Percentiles rank a stretch among this genome's conserved stretches.
Evolutionary conservation across 2,797 vertebrate genomes (phyloP).

Genomic region (Helarctos malayanus): DNA sequence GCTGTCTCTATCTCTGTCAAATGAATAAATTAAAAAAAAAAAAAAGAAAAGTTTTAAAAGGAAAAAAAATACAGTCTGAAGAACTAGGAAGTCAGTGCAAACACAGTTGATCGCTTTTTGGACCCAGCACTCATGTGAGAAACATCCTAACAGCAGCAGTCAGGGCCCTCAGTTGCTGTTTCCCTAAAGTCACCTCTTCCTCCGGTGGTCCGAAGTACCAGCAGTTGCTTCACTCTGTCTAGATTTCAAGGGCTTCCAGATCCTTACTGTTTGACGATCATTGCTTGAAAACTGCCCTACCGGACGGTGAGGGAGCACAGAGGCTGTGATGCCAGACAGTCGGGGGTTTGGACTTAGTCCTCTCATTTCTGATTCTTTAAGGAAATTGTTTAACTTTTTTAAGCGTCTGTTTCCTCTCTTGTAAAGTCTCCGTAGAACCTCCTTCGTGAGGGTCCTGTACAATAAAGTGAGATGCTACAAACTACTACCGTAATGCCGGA

Average conservation of each 20-base stretch:
- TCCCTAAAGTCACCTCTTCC: constrained; percentile 4
- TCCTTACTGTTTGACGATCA: not conserved
- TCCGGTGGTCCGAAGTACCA: not conserved
- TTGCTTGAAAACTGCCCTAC: not conserved
- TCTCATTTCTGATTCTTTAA: not conserved
- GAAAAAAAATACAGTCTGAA: not conserved
- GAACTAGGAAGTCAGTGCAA: constrained; percentile 38
- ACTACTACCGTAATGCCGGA: not conserved
- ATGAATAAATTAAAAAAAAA: too few relatives aligned
- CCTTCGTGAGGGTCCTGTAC: not conserved
- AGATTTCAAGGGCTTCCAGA: constrained; percentile 39
- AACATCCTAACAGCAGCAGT: not conserved
- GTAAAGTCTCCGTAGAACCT: not conserved
- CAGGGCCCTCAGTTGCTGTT: not conserved
- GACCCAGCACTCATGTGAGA: not conserved
- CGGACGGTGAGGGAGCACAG: not conserved
- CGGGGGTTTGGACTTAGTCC: not conserved
- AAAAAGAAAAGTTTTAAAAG: constrained; percentile 29
- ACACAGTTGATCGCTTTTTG: not conserved
- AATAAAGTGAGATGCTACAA: not conserved
- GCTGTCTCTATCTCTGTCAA: too few relatives aligned
- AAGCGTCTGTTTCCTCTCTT: not conserved
- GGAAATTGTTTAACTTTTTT: not conserved
- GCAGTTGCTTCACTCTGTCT: not conserved
- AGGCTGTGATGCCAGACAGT: not conserved